Evolutionary conservation across 2,113 vertebrate species (phyloP).

Genomic region (Sclerurus mexicanus): DNA sequence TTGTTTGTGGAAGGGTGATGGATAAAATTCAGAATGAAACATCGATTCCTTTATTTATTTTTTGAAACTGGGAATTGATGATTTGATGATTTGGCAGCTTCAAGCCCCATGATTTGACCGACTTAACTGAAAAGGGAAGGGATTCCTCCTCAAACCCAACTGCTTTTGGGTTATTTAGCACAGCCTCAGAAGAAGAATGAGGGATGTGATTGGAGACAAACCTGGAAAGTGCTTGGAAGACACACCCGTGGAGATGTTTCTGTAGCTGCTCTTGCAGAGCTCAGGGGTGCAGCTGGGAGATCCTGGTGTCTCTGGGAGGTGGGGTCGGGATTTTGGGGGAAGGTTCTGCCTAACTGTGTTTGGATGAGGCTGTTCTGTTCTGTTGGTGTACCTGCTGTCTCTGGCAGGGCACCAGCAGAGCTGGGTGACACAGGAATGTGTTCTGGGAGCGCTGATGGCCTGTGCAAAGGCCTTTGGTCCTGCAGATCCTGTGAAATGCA

Average conservation of each 20-base stretch:
- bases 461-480: background rate
- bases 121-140: background rate
- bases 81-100: background rate
- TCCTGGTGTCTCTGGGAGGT: rapidly evolving
- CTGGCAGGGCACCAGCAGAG: background rate
- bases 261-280: background rate
- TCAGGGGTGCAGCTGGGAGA: background rate
- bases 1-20: background rate
- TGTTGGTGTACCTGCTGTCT: background rate
- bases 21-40: background rate
- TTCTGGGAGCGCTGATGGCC: background rate
- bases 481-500: background rate
- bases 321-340: background rate
- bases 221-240: background rate
- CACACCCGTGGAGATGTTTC: background rate
- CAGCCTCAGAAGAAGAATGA: background rate
- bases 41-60: background rate
- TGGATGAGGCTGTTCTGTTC: background rate
- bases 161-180: background rate
- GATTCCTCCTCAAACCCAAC: background rate
- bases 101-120: background rate
- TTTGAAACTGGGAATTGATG: background rate
- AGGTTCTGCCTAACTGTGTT: background rate
- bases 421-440: background rate
- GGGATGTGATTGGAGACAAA: background rate